phyloP scores from a whole-genome alignment of 1,140 invertebrate genomes.

The Andrena cerasifolii region DNA sequence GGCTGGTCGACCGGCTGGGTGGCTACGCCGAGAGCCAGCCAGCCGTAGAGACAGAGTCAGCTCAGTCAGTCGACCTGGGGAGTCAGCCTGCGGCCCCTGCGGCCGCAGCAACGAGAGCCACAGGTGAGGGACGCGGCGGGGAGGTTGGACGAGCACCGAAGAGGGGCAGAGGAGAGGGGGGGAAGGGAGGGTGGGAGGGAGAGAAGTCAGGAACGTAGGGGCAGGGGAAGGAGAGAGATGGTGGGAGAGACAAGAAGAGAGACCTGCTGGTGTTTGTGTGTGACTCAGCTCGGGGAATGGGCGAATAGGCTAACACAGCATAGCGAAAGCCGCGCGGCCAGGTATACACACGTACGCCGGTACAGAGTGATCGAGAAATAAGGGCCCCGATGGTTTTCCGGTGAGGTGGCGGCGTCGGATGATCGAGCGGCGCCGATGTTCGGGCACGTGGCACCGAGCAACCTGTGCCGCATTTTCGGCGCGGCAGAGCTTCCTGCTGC shows the following conservation, averaged over 20 bases:
- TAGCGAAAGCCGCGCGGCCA: slow-evolving; percentile 67
- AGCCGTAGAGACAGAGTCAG: slow-evolving; percentile 66
- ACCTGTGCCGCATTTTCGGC: background rate
- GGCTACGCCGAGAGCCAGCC: slow-evolving; percentile 58
- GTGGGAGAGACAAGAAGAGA: slow-evolving; percentile 43
- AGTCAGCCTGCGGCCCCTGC: slow-evolving; percentile 68
- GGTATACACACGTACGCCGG: slow-evolving; percentile 24
- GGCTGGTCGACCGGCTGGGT: slow-evolving; percentile 59
- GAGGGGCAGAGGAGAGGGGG: background rate
- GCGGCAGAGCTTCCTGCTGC: background rate
- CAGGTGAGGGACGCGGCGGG: slow-evolving; percentile 47
- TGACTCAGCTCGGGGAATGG: slow-evolving; percentile 75
- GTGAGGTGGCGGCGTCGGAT: slow-evolving; percentile 13
- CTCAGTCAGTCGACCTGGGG: slow-evolving; percentile 64
- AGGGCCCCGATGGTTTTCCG: slow-evolving; percentile 41
- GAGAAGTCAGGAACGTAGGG: no score
- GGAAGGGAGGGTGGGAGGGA: slow-evolving; percentile 11
- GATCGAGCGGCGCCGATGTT: slow-evolving; percentile 32
- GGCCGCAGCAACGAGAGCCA: slow-evolving; percentile 62
- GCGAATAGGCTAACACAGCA: slow-evolving; percentile 72
- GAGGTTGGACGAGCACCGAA: slow-evolving; percentile 15
- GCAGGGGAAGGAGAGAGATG: slow-evolving; percentile 34
- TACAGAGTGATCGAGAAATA: slow-evolving; percentile 64
- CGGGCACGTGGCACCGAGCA: slow-evolving; percentile 38
- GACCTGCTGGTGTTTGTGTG: slow-evolving; percentile 54